Evolutionary conservation across 2,888 invertebrate genomes (phyloP), one percentile per base, ranked within the genome.

Genomic region (Saturnia pavonia): DNA sequence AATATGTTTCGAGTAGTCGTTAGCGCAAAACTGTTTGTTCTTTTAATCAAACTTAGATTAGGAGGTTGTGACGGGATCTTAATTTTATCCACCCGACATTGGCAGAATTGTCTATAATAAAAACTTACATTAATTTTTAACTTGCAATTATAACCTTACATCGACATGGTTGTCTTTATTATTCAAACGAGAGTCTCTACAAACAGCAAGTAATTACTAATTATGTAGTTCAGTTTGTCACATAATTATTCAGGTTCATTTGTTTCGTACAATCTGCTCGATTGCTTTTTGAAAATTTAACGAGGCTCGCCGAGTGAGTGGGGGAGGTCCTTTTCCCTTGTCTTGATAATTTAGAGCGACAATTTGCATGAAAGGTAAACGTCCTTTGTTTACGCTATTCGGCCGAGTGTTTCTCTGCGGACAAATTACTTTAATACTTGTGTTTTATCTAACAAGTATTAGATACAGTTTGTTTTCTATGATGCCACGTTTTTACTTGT

Each of bases 301-400:
- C 40, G 65, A 65, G 65, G n/a, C 40, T 65, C 65, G 65, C 40
- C n/a, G 65, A 40, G 65, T 40, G 65, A 40, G n/a, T n/a, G 40
- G 65, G 12, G n/a, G 40, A 25, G n/a, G 40, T 65, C 40, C 65
- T 40, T 65, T n/a, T 34, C 65, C 65, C 65, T 65, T 65, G 65
- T 65, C 65, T 65, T 65, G 65, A 65, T 65, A 40, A 65, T 65
- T n/a, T 65, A 40, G 65, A 65, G 65, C 65, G 65, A 40, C 65
- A 65, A 65, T 65, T 65, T 65, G 40, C 65, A 65, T 65, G 65
- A 65, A 40, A 65, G 65, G 40, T 65, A 65, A 65, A 65, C 40
- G 65, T n/a, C 34, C 65, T 65, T 65, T 65, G 65, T 65, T 65
- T 40, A 65, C 40, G 40, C 19, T 40, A 65, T 9, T n/a, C 65